Evolutionary conservation across 2,113 vertebrate genomes (phyloP).

Genomic region (Alosa alosa): DNA sequence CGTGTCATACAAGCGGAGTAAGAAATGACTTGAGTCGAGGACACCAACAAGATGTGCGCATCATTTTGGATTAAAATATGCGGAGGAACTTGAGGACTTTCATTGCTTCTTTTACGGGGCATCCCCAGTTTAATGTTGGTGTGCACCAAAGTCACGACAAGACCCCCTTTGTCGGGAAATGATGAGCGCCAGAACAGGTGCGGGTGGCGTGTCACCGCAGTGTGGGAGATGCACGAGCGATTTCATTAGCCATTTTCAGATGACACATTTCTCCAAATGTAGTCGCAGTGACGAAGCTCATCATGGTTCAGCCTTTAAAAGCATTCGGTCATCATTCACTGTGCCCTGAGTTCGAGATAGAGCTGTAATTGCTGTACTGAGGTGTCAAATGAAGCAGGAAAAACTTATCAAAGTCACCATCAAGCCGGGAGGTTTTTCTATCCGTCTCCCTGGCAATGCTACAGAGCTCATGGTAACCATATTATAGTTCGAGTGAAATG

Average conservation of each 20-base stretch:
- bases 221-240: constrained; percentile 22
- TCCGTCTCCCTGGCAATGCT: neutral
- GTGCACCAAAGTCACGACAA: constrained; percentile 56
- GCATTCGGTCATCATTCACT: constrained; percentile 51
- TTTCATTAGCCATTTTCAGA: constrained; percentile 48
- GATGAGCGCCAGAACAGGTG: neutral
- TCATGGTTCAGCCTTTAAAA: constrained; percentile 27
- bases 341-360: constrained; percentile 50
- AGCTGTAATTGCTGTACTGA: constrained; percentile 61
- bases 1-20: neutral
- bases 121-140: constrained; percentile 35
- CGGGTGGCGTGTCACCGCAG: neutral
- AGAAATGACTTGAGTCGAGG: neutral
- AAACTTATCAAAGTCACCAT: constrained; percentile 47
- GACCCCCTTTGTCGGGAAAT: constrained; percentile 55
- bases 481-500: neutral
- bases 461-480: neutral
- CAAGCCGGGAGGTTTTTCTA: neutral
- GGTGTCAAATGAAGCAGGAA: constrained; percentile 63
- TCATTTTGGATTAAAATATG: neutral
- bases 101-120: neutral
- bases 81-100: neutral
- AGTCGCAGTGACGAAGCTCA: constrained; percentile 10
- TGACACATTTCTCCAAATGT: constrained; percentile 49
- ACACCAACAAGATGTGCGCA: neutral